Conservation (phyloP, 2,113 vertebrate species). For the Gulo gulo region DNA sequence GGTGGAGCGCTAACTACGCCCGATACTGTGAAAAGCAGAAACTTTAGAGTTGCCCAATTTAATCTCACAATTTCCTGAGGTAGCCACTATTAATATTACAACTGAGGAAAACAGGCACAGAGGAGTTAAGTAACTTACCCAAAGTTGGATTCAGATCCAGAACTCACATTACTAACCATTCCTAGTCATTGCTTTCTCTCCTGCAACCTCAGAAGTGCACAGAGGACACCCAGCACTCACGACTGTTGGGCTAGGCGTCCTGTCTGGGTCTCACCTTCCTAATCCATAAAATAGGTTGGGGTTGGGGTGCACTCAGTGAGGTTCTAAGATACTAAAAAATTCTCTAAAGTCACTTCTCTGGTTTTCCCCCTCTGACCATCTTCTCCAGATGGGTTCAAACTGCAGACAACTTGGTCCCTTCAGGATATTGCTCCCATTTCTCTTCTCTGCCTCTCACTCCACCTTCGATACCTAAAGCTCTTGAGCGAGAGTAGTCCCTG, state of each 20-base stretch:
- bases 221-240: background rate
- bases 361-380: background rate
- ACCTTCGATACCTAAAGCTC: background rate
- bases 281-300: background rate
- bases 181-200: background rate
- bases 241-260: background rate
- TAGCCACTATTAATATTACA: background rate
- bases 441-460: background rate
- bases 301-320: background rate
- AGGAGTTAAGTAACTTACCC: background rate
- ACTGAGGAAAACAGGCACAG: slow-evolving; percentile 4
- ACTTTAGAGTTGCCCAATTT: background rate
- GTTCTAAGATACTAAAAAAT: background rate
- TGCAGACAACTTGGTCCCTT: slow-evolving; percentile 1
- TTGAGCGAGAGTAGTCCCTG: background rate
- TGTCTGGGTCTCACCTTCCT: background rate
- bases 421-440: background rate
- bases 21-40: background rate
- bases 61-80: background rate
- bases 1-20: background rate
- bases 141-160: background rate
- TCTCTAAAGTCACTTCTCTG: background rate
- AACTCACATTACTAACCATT: background rate
- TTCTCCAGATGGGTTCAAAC: background rate
- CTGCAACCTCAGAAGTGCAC: background rate